Percentiles rank a stretch among this genome's conserved stretches.
phyloP scores from a whole-genome alignment of 2,113 vertebrate species.

The Saguinus imperator region DNA sequence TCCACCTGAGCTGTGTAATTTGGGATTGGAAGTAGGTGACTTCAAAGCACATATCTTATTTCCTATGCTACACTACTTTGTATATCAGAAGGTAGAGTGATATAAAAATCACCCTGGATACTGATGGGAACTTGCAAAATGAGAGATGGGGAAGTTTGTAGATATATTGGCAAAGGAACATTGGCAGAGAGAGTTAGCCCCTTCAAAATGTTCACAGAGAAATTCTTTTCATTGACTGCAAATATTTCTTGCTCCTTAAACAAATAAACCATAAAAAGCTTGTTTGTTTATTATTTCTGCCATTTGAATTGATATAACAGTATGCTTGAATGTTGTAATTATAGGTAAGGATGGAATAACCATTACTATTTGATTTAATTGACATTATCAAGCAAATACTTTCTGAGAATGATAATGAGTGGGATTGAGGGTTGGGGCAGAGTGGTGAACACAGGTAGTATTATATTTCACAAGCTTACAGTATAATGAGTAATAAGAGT shows the following conservation, averaged over 20 bases:
- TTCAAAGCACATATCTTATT: not conserved
- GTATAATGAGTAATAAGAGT: not conserved
- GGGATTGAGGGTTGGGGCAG: not conserved
- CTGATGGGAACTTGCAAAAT: not conserved
- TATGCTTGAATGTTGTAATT: not conserved
- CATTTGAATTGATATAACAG: not conserved
- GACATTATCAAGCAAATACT: not conserved
- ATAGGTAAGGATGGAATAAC: not conserved
- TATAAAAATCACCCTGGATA: not conserved
- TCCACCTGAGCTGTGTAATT: not conserved
- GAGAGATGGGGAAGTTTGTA: not conserved
- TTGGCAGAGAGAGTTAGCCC: not conserved
- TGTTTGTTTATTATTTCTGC: not conserved
- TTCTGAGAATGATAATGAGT: not conserved
- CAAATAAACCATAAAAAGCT: not conserved
- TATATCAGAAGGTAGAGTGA: not conserved
- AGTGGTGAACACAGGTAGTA: not conserved
- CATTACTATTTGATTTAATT: not conserved
- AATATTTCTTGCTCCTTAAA: not conserved
- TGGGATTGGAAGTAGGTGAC: not conserved
- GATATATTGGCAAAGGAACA: not conserved
- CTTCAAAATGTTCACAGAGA: not conserved
- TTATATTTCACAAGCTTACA: not conserved
- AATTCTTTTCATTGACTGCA: not conserved
- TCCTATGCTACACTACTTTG: not conserved